phyloP scores from a whole-genome alignment of 23 tunicate genomes.

The Trididemnum nubilum region DNA sequence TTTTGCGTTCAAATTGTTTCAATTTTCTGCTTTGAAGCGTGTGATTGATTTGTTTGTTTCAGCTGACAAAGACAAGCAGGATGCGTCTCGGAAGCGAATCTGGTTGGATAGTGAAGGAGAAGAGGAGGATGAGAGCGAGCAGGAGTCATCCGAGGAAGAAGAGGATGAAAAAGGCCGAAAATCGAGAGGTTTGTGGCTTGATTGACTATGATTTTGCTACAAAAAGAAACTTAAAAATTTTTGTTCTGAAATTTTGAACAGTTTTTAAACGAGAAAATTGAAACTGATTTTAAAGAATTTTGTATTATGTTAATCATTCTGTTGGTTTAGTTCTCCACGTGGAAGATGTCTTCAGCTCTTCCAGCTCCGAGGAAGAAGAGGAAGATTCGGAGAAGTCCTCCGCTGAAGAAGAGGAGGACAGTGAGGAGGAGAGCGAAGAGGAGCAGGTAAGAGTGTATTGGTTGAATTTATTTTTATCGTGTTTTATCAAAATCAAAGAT shows the following conservation, averaged over 20 bases:
- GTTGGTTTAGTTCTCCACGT: constrained; percentile 60
- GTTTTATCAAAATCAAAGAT: no score
- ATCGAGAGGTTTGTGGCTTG: constrained; percentile 24
- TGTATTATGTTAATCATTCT: background rate
- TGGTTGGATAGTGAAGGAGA: constrained; percentile 83
- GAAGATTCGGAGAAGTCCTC: constrained; percentile 39
- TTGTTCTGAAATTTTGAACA: background rate
- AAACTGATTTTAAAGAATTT: no score
- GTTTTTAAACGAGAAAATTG: no score
- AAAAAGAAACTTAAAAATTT: background rate
- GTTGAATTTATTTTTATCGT: background rate
- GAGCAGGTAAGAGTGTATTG: constrained; percentile 21
- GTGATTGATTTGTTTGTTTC: no score
- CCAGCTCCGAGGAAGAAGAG: constrained; percentile 57
- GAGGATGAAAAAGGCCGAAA: constrained; percentile 16
- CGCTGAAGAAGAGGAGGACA: constrained; percentile 68
- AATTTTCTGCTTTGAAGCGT: no score
- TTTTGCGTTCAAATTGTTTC: no score
- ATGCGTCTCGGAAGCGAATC: constrained; percentile 18
- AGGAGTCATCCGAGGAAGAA: constrained; percentile 50
- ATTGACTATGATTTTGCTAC: background rate
- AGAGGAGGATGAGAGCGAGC: constrained; percentile 84
- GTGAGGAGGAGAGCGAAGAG: constrained; percentile 57
- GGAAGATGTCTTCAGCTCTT: constrained; percentile 85
- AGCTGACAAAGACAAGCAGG: constrained; percentile 36